These are phyloP conservation scores for Zelleria hepariella DNA, from an alignment of 2,888 invertebrate genomes.

Conservation along the genomic window DNA sequence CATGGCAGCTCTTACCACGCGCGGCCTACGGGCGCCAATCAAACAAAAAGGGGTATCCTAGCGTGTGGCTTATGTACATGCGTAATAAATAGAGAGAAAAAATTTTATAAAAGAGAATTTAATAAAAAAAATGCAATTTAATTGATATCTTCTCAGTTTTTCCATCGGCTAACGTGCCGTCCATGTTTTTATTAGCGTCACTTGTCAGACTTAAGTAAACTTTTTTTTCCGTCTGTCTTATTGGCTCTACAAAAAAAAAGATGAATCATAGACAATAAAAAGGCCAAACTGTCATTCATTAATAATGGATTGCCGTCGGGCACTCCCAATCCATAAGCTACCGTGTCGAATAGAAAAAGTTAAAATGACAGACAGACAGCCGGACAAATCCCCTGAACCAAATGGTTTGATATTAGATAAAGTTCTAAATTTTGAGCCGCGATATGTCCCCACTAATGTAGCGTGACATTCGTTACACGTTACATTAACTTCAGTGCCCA, in stretches of 20 bases:
- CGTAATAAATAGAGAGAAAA: too few species aligned
- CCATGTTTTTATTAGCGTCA: too few species aligned
- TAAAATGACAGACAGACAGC: slow-evolving; percentile 14
- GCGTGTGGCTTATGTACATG: too few species aligned
- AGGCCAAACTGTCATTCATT: background rate
- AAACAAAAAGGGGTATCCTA: too few species aligned
- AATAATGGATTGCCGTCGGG: background rate
- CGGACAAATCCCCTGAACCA: slow-evolving; percentile 32
- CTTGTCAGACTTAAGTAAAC: background rate
- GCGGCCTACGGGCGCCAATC: too few species aligned
- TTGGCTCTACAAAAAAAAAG: too few species aligned
- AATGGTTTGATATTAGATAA: slow-evolving; percentile 22
- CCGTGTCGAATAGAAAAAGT: background rate
- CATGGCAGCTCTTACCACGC: too few species aligned
- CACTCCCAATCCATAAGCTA: background rate
- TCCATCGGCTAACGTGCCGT: too few species aligned
- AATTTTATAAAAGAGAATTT: too few species aligned
- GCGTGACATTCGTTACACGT: background rate
- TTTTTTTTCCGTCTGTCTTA: background rate
- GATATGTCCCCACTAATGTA: slow-evolving; percentile 3
- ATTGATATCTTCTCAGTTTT: too few species aligned
- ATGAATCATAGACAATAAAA: background rate
- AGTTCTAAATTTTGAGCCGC: slow-evolving; percentile 4
- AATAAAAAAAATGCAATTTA: too few species aligned
- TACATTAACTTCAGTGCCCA: too few species aligned